These are phyloP conservation scores for Oreocharis arfaki DNA, from an alignment of 2,113 vertebrate species.

Conservation along the genomic window DNA sequence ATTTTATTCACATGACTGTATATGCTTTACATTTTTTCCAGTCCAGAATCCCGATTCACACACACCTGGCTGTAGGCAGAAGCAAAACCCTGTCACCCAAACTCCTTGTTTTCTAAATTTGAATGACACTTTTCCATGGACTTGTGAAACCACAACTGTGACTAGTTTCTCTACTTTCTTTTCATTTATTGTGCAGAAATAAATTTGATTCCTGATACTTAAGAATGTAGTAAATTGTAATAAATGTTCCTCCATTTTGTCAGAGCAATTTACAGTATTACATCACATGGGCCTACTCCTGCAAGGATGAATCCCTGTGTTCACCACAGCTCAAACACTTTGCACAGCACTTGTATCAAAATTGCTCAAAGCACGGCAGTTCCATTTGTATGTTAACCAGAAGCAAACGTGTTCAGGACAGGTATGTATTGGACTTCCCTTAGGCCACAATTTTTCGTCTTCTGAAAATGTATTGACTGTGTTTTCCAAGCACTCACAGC, in stretches of 20 bases:
- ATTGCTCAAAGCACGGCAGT: neutral
- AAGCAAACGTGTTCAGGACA: neutral
- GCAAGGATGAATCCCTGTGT: neutral
- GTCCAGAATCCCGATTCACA: neutral
- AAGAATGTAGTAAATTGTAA: too few relatives aligned
- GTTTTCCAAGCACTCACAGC: neutral
- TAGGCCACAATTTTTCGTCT: neutral
- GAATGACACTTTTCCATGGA: neutral
- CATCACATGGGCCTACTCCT: neutral
- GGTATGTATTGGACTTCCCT: neutral
- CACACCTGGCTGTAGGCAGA: neutral
- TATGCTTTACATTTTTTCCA: neutral
- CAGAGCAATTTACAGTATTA: neutral
- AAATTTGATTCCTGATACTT: neutral
- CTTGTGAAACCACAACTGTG: neutral
- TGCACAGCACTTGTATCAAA: neutral
- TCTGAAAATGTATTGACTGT: neutral
- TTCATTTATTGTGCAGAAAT: neutral
- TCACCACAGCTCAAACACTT: neutral
- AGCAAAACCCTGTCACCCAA: neutral
- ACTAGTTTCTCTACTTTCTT: neutral
- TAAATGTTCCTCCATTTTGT: neutral
- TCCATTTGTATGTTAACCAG: neutral
- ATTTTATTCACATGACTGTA: neutral
- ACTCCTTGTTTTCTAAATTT: neutral